Conservation (phyloP, 2,797 vertebrate species). For the Siniperca undulata region DNA sequence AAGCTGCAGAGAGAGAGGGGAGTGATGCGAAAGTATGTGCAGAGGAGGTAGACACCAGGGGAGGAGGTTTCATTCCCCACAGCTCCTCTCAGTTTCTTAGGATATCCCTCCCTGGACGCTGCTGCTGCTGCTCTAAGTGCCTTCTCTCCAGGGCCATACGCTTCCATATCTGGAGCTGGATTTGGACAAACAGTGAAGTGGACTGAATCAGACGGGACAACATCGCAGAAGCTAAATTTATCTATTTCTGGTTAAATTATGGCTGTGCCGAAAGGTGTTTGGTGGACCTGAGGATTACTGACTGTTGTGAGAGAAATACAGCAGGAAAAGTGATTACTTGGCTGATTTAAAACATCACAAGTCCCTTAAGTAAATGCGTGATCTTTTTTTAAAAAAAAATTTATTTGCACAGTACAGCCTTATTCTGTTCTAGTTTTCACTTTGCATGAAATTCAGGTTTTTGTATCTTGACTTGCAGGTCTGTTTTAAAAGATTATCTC, state of each 20-base stretch:
- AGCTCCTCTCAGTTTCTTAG: constrained; percentile 66
- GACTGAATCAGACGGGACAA: constrained; percentile 10
- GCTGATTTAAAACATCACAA: constrained; percentile 13
- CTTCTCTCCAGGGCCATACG: constrained; percentile 50
- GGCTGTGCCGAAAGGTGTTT: constrained; percentile 15
- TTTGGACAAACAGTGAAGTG: constrained; percentile 47
- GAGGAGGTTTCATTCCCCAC: constrained; percentile 57
- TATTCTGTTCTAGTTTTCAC: neutral
- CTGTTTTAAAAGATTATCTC: constrained; percentile 3
- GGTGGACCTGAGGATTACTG: constrained; percentile 39
- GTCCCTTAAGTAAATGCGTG: constrained; percentile 10
- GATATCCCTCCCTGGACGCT: constrained; percentile 66
- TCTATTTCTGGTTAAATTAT: neutral
- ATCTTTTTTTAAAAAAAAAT: neutral
- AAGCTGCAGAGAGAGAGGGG: constrained; percentile 43
- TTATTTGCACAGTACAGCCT: constrained; percentile 1
- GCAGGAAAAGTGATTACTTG: neutral
- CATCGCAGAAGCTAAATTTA: neutral
- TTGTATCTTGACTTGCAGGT: neutral
- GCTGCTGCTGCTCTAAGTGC: constrained; percentile 51
- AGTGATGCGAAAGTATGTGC: constrained; percentile 67
- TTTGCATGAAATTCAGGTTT: neutral
- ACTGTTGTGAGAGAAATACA: constrained; percentile 2
- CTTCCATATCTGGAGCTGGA: constrained; percentile 76
- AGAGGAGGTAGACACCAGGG: constrained; percentile 61